Conservation (phyloP, 2,113 vertebrate species). For the Arvicanthis niloticus region DNA sequence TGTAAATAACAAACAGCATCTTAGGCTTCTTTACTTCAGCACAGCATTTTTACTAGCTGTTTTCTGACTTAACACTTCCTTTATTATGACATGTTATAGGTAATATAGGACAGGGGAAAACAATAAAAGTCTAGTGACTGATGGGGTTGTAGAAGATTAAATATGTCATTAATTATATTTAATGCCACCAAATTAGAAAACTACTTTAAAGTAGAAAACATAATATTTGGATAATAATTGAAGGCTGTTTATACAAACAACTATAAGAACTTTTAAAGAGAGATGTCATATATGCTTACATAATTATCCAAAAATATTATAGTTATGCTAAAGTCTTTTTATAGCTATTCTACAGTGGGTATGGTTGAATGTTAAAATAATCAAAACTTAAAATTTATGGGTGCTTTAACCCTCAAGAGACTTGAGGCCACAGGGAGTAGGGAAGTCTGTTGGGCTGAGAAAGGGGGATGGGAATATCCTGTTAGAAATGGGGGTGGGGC, state of each 20-base stretch:
- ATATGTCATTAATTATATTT: background rate
- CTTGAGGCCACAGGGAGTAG: too few species aligned
- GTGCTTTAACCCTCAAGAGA: background rate
- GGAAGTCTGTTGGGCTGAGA: too few species aligned
- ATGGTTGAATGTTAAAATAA: background rate
- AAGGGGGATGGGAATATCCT: too few species aligned
- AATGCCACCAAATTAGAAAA: background rate
- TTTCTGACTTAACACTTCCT: background rate
- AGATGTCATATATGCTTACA: background rate
- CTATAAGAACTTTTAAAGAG: background rate
- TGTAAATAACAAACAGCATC: background rate
- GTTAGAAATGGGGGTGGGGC: too few species aligned
- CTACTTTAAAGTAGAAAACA: slow-evolving; percentile 5
- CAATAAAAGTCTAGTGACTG: background rate
- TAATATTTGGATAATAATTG: background rate
- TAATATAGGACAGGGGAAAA: background rate
- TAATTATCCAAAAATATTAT: background rate
- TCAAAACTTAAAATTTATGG: background rate
- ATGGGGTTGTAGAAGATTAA: background rate
- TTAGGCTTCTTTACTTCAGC: background rate
- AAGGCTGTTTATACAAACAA: background rate
- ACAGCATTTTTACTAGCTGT: background rate
- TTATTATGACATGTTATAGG: background rate
- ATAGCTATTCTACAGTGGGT: background rate
- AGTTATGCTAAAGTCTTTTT: background rate